Base-by-base conservation (phyloP, 2,113 vertebrate genomes). In the Notiomystis cincta region DNA sequence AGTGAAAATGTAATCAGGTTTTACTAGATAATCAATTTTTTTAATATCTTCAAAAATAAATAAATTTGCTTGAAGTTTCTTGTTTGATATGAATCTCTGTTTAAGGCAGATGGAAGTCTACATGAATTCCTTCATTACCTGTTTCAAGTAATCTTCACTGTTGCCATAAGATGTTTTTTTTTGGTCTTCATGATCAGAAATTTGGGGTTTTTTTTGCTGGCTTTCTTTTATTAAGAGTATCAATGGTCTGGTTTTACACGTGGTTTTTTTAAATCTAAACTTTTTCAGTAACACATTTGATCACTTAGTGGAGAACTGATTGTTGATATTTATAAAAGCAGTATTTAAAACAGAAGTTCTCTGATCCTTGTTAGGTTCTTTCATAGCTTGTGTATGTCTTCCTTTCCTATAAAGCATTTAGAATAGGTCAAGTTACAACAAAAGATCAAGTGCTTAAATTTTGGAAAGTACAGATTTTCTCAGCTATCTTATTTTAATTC, bases 121-220 rank as follows among this genome's bases (percentile, higher is more conserved):
- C 20, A 47, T 79, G 2, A 25, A 40, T 72, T 62, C 0, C 0
- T 3, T 72, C 64, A 25, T 21, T 21, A 24, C 47, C 22, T 82
- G 6, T 70, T 85, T 28, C 17, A 87, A 87, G 24, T 61, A 38
- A 22, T 48, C 30, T 56, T 73, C 44, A 73, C 8, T 44, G 18
- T 75, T 65, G 30, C 38, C 3, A 2, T 60, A n/a, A 69, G 19
- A 33, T 31, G 0, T 0, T 24, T n/a, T n/a, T n/a, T 58, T 89
- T 80, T 31, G 3, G 38, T 35, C 11, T 67, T 87, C 45, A 42
- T 25, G 19, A 51, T 70, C 18, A 57, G 14, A 83, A 62, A 33
- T 57, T 57, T 67, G 28, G 15, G 9, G 6, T 0, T 3, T 21
- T 62, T 82, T 75, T 57, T 71, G 2, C 44, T 64, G 20, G 23